Conservation (phyloP, 2,797 vertebrate species). For the Sebastes itinus region DNA sequence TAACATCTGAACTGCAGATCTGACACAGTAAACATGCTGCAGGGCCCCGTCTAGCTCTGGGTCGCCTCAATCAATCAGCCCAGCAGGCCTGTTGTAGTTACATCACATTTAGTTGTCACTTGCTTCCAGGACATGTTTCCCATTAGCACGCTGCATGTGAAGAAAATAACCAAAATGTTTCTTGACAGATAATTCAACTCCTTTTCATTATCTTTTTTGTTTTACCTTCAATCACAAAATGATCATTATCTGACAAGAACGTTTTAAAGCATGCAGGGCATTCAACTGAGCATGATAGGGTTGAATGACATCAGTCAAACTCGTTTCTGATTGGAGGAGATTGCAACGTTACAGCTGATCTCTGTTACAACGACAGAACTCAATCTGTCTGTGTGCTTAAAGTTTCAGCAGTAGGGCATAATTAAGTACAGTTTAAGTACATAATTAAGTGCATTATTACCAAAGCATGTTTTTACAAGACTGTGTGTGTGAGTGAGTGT, state of each 20-base stretch:
- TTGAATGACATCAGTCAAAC: background rate
- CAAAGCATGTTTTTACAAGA: background rate
- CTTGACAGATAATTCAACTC: background rate
- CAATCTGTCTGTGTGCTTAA: background rate
- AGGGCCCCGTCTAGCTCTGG: background rate
- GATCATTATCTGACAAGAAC: background rate
- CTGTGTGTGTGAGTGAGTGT: background rate
- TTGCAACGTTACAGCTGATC: background rate
- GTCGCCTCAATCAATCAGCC: background rate
- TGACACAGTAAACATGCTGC: too few relatives aligned
- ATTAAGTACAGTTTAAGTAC: too few relatives aligned
- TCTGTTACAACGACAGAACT: background rate
- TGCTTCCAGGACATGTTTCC: background rate
- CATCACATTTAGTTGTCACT: background rate
- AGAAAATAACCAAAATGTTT: background rate
- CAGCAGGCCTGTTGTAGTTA: background rate
- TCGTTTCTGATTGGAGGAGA: background rate
- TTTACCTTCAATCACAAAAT: too few relatives aligned
- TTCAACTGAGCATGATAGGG: background rate
- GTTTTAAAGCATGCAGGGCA: background rate
- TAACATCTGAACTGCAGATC: background rate
- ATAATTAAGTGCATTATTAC: background rate
- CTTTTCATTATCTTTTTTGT: background rate
- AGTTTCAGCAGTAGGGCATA: background rate
- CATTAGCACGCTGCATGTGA: background rate